Evolutionary conservation across 1,140 invertebrate species (phyloP).

Genomic region (Hylaeus anthracinus): DNA sequence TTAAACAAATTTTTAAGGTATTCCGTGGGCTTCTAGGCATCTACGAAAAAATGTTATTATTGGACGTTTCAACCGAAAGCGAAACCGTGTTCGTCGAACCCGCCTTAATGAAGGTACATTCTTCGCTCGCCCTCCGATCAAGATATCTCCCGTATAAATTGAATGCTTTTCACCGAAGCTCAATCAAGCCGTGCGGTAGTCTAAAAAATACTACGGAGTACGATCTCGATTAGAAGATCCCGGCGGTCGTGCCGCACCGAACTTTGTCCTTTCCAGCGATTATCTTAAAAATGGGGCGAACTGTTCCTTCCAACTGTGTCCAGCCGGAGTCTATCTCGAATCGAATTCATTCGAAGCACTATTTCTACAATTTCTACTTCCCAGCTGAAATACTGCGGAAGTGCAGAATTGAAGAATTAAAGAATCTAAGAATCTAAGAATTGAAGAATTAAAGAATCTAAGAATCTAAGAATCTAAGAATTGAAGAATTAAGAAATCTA

Average conservation of each 20-base stretch:
- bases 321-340: not conserved
- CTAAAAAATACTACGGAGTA: constrained; percentile 59
- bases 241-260: constrained; percentile 3
- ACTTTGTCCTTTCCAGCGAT: constrained; percentile 45
- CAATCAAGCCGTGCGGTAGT: constrained; percentile 67
- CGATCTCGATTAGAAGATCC: constrained; percentile 58
- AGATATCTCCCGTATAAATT: constrained; percentile 67
- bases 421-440: too few species aligned
- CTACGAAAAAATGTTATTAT: constrained; percentile 67
- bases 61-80: constrained; percentile 62
- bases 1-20: constrained; percentile 58
- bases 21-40: constrained; percentile 34
- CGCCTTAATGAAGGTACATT: constrained; percentile 68
- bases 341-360: constrained; percentile 14
- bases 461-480: too few species aligned
- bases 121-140: constrained; percentile 63
- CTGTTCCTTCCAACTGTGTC: not conserved
- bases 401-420: not conserved
- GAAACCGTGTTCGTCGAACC: constrained; percentile 64
- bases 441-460: too few species aligned
- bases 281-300: constrained; percentile 43
- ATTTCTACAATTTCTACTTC: not conserved
- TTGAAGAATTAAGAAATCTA: too few species aligned
- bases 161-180: constrained; percentile 67
- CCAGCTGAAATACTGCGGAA: too few species aligned